These are phyloP conservation scores for Syngnathus typhle DNA, from an alignment of 2,113 vertebrate species.

Conservation along the genomic window DNA sequence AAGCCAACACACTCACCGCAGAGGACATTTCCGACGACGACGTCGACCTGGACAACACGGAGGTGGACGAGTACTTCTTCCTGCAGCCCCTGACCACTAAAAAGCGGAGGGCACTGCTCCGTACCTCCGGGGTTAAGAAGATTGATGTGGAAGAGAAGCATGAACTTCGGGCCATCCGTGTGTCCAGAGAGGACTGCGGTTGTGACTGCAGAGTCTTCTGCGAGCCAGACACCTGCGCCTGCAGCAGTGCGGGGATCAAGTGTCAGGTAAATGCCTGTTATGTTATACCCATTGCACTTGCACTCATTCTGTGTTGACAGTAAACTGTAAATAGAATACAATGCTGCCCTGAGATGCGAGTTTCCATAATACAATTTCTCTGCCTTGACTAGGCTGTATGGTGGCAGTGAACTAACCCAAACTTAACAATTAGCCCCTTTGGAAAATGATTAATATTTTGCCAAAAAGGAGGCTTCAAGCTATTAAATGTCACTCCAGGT, in stretches of 20 bases:
- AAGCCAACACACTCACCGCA: conserved; percentile 86
- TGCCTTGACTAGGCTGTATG: too few species aligned
- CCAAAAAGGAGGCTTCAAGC: too few species aligned
- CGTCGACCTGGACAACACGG: conserved; percentile 96
- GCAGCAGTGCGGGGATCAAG: conserved; percentile 95
- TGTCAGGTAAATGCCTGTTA: conserved; percentile 80
- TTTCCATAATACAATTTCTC: too few species aligned
- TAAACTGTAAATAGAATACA: too few species aligned
- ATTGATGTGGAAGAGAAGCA: conserved; percentile 97
- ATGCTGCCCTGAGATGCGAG: too few species aligned
- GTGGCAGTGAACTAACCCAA: too few species aligned
- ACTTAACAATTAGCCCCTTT: too few species aligned
- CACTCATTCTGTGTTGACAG: too few species aligned
- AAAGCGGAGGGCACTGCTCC: conserved; percentile 85
- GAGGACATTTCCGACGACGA: conserved; percentile 98
- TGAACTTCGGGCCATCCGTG: conserved; percentile 87
- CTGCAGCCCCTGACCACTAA: conserved; percentile 95
- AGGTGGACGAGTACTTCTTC: conserved; percentile 98
- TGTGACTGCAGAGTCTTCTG: conserved; percentile 95
- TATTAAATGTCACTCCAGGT: too few species aligned
- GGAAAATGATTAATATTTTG: too few species aligned
- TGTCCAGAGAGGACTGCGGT: conserved; percentile 94
- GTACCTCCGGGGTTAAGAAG: conserved; percentile 93
- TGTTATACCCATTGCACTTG: too few species aligned
- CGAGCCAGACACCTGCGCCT: conserved; percentile 94